phyloP scores from a whole-genome alignment of 2,113 vertebrate species.

The Scomber colias region DNA sequence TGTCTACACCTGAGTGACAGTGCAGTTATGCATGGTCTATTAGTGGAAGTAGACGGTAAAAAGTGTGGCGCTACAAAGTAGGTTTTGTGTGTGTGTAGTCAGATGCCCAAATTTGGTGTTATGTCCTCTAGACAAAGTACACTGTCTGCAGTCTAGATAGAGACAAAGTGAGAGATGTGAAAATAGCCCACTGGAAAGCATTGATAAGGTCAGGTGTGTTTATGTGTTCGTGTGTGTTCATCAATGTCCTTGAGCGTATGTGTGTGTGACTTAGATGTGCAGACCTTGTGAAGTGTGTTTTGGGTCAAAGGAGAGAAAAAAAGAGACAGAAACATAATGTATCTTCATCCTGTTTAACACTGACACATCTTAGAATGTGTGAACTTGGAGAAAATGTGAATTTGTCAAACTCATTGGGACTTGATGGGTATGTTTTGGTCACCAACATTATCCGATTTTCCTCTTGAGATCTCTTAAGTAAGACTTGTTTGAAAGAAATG shows the following conservation, averaged over 20 bases:
- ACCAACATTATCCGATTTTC: neutral
- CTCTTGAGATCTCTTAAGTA: neutral
- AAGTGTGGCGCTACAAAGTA: neutral
- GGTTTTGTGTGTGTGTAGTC: neutral
- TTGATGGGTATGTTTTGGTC: neutral
- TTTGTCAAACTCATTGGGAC: neutral
- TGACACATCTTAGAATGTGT: neutral
- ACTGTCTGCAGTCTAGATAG: neutral
- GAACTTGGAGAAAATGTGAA: neutral
- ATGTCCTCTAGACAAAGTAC: slow-evolving; percentile 33
- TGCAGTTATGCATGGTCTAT: slow-evolving; percentile 15
- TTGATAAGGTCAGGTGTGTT: slow-evolving; percentile 26
- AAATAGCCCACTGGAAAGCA: slow-evolving; percentile 34
- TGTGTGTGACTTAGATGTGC: slow-evolving; percentile 12
- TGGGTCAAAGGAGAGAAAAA: slow-evolving; percentile 27
- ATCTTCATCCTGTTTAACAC: slow-evolving; percentile 1
- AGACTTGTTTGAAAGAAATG: neutral
- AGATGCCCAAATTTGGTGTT: neutral
- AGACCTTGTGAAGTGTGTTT: slow-evolving; percentile 18
- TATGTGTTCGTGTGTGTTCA: neutral
- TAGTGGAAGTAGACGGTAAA: neutral
- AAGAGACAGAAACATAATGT: neutral
- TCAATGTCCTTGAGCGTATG: neutral
- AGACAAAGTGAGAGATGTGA: slow-evolving; percentile 39
- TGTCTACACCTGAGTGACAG: slow-evolving; percentile 35